Evolutionary conservation across 2,888 invertebrate species (phyloP).

Genomic region (Endomychus coccineus): DNA sequence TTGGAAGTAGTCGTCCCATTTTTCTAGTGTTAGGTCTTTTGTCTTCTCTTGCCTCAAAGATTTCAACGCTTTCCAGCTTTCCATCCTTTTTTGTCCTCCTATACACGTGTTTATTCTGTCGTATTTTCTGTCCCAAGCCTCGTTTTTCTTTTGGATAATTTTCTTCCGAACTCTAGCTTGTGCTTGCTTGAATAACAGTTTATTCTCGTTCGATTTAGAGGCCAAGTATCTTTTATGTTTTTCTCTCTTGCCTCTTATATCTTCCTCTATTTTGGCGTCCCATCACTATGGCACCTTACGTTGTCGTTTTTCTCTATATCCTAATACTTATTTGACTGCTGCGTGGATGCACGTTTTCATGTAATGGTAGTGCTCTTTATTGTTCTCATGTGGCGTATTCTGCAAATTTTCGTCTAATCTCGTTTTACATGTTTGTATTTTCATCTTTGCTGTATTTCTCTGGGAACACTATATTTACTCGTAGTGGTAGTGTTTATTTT

Average conservation of each 20-base stretch:
- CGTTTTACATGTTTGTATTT: no score
- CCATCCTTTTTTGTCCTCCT: conserved; percentile 5
- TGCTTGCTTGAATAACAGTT: conserved; percentile 9
- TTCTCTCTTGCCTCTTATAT: conserved; percentile 2
- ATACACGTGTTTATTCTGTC: conserved; percentile 1
- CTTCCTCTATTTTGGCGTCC: conserved; percentile 7
- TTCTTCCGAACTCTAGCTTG: conserved; percentile 7
- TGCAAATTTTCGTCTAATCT: conserved; percentile 8
- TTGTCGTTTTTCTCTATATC: neutral
- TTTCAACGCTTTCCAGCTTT: conserved; percentile 4
- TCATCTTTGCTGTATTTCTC: no score
- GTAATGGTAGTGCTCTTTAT: conserved; percentile 7
- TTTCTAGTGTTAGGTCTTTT: conserved; percentile 4
- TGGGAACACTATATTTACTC: no score
- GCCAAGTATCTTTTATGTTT: conserved; percentile 6
- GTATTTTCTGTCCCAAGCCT: conserved; percentile 8
- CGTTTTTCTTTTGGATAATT: conserved; percentile 7
- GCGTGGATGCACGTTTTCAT: conserved; percentile 5
- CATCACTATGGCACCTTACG: conserved; percentile 8
- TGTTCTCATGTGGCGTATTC: neutral
- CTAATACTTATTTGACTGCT: conserved; percentile 5
- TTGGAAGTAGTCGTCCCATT: conserved; percentile 7
- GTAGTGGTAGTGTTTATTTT: no score
- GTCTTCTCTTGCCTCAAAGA: conserved; percentile 6
- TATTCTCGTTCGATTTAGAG: conserved; percentile 8